Evolutionary conservation across 2,113 vertebrate genomes (phyloP), one percentile per base, ranked within the genome.

Genomic region (Pungitius pungitius): DNA sequence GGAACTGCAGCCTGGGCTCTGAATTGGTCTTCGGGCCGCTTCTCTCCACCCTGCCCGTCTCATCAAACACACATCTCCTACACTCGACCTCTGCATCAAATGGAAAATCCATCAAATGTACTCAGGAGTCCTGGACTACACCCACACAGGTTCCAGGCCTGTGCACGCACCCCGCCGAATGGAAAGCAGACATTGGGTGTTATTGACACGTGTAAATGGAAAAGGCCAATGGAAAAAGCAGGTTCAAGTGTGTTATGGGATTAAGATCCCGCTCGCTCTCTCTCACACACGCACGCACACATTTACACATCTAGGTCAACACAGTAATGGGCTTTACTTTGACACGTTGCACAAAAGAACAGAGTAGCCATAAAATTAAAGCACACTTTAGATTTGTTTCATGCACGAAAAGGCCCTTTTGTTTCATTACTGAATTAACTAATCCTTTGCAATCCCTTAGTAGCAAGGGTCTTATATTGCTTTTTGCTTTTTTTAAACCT

Each of bases 141-240:
- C 43, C 62, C 45, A 56, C 63, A 35, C 67, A 24, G 0, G 35
- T 37, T 43, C 39, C 20, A 60, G 76, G 72, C 43, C 30, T 8
- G 26, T 27, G 60, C 37, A 67, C 73, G 67, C 80, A 65, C 58
- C 7, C 14, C 14, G 5, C 22, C 27, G 52, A 73, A 92, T 92
- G 89, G 68, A 92, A 90, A 86, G 40, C 24, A 22, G 3, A 82
- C 62, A 89, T 89, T 92, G 87, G 80, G 84, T 55, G 69, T 61
- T 91, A 87, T 88, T 91, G 92, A 90, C 81, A 49, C 61, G 55
- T 81, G 80, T 69, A 75, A 70, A 81, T 77, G 81, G 85, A 73
- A 89, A 80, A 58, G 73, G 49, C 62, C 68, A 57, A 56, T 60
- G 47, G 57, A 68, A 86, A 81, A 70, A 82, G 77, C 67, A 17